Conservation (phyloP, 1,140 invertebrate genomes). For the Meloidogyne chitwoodi region DNA sequence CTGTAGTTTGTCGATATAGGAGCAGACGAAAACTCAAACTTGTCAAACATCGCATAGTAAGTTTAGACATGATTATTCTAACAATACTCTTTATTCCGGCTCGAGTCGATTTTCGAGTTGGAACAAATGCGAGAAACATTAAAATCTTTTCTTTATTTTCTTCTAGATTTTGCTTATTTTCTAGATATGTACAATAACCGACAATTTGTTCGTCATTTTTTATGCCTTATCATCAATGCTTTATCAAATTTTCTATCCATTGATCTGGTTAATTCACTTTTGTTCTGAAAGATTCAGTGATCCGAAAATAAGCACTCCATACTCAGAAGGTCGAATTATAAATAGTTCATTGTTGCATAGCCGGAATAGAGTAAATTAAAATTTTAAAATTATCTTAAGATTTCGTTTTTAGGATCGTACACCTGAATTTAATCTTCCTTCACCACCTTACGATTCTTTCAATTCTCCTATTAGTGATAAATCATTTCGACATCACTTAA, state of each 20-base stretch:
- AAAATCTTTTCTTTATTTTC: neutral
- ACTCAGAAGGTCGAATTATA: neutral
- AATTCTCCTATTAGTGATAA: neutral
- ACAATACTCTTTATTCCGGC: too few species aligned
- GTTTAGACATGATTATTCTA: neutral
- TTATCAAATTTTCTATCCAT: slow-evolving; percentile 10
- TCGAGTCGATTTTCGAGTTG: too few species aligned
- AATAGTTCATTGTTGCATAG: slow-evolving; percentile 11
- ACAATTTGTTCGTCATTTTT: neutral
- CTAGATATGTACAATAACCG: neutral
- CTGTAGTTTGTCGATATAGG: slow-evolving; percentile 8
- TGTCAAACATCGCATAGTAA: slow-evolving; percentile 3
- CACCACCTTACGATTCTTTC: neutral
- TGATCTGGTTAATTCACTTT: slow-evolving; percentile 15
- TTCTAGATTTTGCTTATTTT: neutral
- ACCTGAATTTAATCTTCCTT: slow-evolving; percentile 15
- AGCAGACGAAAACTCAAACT: slow-evolving; percentile 4
- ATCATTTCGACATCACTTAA: slow-evolving; percentile 7
- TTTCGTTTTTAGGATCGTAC: slow-evolving; percentile 18
- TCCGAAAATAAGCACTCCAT: slow-evolving; percentile 14
- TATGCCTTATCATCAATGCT: neutral
- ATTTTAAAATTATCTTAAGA: neutral
- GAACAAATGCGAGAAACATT: too few species aligned
- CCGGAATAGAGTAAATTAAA: slow-evolving; percentile 1
- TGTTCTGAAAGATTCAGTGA: slow-evolving; percentile 2